Evolutionary conservation across 2,113 vertebrate genomes (phyloP).

Genomic region (Progne subis): DNA sequence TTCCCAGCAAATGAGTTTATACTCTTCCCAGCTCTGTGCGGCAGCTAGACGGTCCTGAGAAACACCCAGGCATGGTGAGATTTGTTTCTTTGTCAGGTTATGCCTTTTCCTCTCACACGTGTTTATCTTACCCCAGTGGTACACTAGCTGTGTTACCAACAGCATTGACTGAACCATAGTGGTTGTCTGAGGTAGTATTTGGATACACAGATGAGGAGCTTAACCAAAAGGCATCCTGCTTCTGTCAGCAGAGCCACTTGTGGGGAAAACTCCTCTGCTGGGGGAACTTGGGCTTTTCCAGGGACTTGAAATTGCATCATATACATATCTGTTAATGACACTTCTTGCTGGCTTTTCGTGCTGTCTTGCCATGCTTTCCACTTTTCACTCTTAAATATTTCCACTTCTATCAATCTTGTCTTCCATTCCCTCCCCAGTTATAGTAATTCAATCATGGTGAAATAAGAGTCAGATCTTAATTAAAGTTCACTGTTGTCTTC

Average conservation of each 20-base stretch:
- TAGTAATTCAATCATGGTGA: not conserved
- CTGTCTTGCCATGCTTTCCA: not conserved
- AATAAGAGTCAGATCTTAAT: not conserved
- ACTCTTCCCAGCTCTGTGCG: not conserved
- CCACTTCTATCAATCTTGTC: not conserved
- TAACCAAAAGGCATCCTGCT: not conserved
- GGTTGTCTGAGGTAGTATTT: not conserved
- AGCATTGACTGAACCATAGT: not conserved
- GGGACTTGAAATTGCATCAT: not conserved
- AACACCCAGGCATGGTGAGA: not conserved
- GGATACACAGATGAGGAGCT: not conserved
- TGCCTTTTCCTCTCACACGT: not conserved
- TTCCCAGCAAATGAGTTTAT: not conserved
- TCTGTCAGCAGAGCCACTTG: not conserved
- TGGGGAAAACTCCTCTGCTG: not conserved
- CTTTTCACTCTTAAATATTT: not conserved
- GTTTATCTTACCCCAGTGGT: not conserved
- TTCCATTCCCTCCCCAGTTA: not conserved
- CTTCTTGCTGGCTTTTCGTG: not conserved
- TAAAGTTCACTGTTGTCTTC: not conserved
- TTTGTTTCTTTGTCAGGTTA: not conserved
- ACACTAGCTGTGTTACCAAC: not conserved
- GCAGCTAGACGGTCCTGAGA: not conserved
- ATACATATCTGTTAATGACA: not conserved
- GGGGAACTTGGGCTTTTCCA: not conserved